Conservation (phyloP, 2,797 vertebrate species). For the Caiman crocodilus region DNA sequence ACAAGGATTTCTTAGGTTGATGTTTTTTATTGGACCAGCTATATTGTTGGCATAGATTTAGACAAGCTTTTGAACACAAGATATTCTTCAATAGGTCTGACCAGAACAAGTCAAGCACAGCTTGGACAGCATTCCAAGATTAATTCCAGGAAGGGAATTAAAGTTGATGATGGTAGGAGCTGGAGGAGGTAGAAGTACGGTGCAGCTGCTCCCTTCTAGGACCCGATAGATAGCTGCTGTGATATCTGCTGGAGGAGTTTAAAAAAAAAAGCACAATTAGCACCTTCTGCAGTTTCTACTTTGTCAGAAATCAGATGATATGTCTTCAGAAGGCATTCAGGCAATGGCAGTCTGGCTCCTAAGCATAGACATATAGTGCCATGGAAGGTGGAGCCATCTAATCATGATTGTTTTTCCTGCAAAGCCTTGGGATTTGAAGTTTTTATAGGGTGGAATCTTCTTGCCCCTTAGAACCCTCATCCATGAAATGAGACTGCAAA, state of each 20-base stretch:
- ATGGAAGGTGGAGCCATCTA: neutral
- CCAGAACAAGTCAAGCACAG: too few species aligned
- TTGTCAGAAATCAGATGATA: neutral
- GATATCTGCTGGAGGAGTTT: slow-evolving; percentile 52
- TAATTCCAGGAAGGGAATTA: slow-evolving; percentile 57
- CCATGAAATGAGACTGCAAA: neutral
- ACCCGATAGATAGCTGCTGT: slow-evolving; percentile 30
- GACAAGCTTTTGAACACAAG: too few species aligned
- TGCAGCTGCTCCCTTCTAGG: neutral
- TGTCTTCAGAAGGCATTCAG: neutral
- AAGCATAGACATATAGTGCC: neutral
- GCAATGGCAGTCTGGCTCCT: neutral
- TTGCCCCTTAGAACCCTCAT: neutral
- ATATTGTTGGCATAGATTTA: too few species aligned
- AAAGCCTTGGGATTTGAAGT: neutral
- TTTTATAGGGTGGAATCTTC: neutral
- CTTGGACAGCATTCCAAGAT: neutral
- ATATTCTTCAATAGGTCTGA: too few species aligned
- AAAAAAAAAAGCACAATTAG: slow-evolving; percentile 35
- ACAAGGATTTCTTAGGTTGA: too few species aligned
- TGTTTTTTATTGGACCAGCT: too few species aligned
- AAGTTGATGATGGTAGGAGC: neutral
- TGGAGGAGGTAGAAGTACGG: slow-evolving; percentile 64
- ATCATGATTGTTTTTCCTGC: neutral
- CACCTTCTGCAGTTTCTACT: neutral